Conservation (phyloP, 2,113 vertebrate genomes). For the Vanacampus margaritifer region DNA sequence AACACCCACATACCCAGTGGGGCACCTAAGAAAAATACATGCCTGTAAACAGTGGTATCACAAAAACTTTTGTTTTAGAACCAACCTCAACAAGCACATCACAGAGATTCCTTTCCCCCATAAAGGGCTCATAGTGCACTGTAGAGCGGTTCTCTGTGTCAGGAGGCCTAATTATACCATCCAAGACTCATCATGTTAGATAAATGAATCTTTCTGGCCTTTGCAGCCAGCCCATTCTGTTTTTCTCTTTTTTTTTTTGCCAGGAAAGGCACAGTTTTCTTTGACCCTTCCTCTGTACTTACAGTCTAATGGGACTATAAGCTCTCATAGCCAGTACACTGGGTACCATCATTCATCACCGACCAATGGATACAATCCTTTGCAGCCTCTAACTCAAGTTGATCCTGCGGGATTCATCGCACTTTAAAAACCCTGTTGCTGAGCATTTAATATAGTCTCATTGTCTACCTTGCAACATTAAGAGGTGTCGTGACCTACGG, state of each 20-base stretch:
- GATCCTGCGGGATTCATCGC: conserved; percentile 51
- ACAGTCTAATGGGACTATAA: conserved; percentile 66
- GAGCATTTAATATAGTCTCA: conserved; percentile 49
- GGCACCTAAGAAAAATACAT: conserved; percentile 40
- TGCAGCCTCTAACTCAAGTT: conserved; percentile 49
- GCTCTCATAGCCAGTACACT: conserved; percentile 61
- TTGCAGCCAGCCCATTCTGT: conserved; percentile 41
- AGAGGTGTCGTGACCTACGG: conserved; percentile 30
- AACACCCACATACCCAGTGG: conserved; percentile 56
- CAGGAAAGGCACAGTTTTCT: conserved; percentile 55
- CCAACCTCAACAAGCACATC: conserved; percentile 39
- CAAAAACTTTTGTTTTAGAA: conserved; percentile 44
- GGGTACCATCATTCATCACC: conserved; percentile 60
- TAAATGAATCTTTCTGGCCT: conserved; percentile 64
- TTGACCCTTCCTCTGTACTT: conserved; percentile 65
- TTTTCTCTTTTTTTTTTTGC: conserved; percentile 55
- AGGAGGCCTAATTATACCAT: conserved; percentile 64
- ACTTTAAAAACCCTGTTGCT: conserved; percentile 54
- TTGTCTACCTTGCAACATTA: conserved; percentile 52
- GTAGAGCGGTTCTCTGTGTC: conserved; percentile 53
- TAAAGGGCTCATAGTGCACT: conserved; percentile 45
- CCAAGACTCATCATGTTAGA: conserved; percentile 66
- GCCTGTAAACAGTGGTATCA: conserved; percentile 45
- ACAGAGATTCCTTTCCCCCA: conserved; percentile 25
- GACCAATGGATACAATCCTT: conserved; percentile 62